Conservation (phyloP, 2,888 invertebrate genomes). For the Conus canariensis region DNA sequence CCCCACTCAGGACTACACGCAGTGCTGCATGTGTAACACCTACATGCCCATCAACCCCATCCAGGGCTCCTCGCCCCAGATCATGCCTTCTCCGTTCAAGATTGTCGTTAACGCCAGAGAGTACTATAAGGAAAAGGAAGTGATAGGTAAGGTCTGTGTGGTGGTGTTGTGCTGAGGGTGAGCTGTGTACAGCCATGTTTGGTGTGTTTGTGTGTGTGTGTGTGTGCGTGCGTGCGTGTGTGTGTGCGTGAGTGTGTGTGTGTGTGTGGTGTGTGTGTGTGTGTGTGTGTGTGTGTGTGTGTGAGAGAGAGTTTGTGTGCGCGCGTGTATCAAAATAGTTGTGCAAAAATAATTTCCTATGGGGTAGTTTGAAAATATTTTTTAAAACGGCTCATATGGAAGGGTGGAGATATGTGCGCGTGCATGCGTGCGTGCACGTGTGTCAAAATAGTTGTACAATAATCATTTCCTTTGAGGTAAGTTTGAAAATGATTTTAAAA, state of each 20-base stretch:
- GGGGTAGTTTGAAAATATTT: too few relatives aligned
- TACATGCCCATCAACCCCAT: slow-evolving; percentile 53
- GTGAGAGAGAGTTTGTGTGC: neutral
- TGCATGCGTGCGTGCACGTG: too few relatives aligned
- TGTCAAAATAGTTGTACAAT: too few relatives aligned
- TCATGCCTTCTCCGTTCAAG: slow-evolving; percentile 66
- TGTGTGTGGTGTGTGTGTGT: neutral
- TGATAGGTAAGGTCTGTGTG: slow-evolving; percentile 51
- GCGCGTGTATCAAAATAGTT: neutral
- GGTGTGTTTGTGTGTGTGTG: neutral
- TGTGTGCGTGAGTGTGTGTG: neutral
- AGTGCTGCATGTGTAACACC: slow-evolving; percentile 60
- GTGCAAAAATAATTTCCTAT: too few relatives aligned
- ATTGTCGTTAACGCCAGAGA: slow-evolving; percentile 56
- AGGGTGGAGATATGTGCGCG: too few relatives aligned
- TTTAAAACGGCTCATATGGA: too few relatives aligned
- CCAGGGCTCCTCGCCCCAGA: slow-evolving; percentile 55
- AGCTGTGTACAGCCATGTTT: neutral
- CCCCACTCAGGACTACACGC: slow-evolving; percentile 51
- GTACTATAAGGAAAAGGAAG: slow-evolving; percentile 50
- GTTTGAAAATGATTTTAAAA: too few relatives aligned
- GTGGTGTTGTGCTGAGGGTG: neutral
- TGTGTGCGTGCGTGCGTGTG: neutral
- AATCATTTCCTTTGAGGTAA: too few relatives aligned
- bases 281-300: neutral